Evolutionary conservation across 2,113 vertebrate genomes (phyloP).

Genomic region (Perca flavescens): DNA sequence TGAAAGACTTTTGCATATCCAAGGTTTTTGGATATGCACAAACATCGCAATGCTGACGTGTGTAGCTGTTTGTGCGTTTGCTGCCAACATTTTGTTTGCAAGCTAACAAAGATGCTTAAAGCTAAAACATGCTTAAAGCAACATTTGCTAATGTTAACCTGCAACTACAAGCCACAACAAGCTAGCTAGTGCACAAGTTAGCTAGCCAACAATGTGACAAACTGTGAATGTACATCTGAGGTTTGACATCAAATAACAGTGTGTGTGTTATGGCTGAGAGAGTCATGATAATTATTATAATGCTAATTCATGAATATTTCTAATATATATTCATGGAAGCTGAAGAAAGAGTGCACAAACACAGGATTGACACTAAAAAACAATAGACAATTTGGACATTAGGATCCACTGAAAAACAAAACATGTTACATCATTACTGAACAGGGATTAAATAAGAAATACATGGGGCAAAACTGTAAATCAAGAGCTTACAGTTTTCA

Average conservation of each 20-base stretch:
- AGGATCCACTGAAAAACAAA: slow-evolving; percentile 23
- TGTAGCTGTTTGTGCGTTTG: not conserved
- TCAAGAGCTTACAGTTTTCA: slow-evolving; percentile 64
- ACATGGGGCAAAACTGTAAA: slow-evolving; percentile 45
- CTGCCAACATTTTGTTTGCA: not conserved
- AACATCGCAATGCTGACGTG: too few relatives aligned
- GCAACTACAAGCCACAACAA: not conserved
- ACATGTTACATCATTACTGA: slow-evolving; percentile 10
- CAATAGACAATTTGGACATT: not conserved
- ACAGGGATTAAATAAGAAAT: slow-evolving; percentile 11
- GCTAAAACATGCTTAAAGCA: not conserved
- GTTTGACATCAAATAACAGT: slow-evolving; percentile 51
- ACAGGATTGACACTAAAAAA: slow-evolving; percentile 43
- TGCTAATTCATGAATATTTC: slow-evolving; percentile 60
- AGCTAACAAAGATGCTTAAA: not conserved
- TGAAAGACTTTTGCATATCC: too few relatives aligned
- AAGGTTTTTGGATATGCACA: too few relatives aligned
- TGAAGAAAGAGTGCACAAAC: slow-evolving; percentile 30
- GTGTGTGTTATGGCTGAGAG: not conserved
- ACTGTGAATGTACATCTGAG: not conserved
- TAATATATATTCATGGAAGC: slow-evolving; percentile 32
- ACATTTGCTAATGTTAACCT: not conserved
- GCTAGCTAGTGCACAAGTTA: not conserved
- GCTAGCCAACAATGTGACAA: not conserved
- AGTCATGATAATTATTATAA: not conserved